Evolutionary conservation across 1,140 invertebrate species (phyloP).

Genomic region (Antheraea pernyi): DNA sequence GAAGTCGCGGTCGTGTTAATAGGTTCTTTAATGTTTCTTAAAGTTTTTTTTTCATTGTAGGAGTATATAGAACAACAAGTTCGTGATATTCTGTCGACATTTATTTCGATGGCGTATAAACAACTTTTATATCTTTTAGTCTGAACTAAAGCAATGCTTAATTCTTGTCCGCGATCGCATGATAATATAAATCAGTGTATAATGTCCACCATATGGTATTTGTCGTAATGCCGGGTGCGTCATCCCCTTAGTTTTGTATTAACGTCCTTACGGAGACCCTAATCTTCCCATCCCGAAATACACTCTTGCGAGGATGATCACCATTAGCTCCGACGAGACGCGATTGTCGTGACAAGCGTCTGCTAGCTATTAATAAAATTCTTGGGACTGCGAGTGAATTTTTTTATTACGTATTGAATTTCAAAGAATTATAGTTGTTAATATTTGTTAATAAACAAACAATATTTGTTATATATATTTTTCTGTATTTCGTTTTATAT

Average conservation of each 20-base stretch:
- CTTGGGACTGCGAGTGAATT: too few relatives aligned
- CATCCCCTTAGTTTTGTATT: slow-evolving; percentile 1
- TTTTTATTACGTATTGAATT: too few relatives aligned
- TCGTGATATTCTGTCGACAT: too few relatives aligned
- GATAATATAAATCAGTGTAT: neutral
- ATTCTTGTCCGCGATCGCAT: neutral
- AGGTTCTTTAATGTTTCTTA: too few relatives aligned
- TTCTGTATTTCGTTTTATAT: too few relatives aligned
- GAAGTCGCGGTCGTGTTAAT: too few relatives aligned
- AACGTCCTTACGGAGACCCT: neutral
- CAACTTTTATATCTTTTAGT: too few relatives aligned
- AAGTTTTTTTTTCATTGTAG: too few relatives aligned
- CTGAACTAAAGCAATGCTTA: neutral
- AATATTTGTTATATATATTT: too few relatives aligned
- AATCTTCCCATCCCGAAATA: slow-evolving; percentile 6
- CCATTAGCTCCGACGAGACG: slow-evolving; percentile 19
- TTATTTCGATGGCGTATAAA: neutral
- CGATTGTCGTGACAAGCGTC: slow-evolving; percentile 27
- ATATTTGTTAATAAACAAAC: too few relatives aligned
- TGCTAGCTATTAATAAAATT: slow-evolving; percentile 27
- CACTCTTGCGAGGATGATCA: slow-evolving; percentile 18
- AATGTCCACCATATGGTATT: slow-evolving; percentile 2
- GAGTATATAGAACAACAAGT: too few relatives aligned
- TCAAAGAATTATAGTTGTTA: too few relatives aligned
- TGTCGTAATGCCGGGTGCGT: neutral